Conservation (phyloP, 2,888 invertebrate species). For the Eupithecia subumbrata region DNA sequence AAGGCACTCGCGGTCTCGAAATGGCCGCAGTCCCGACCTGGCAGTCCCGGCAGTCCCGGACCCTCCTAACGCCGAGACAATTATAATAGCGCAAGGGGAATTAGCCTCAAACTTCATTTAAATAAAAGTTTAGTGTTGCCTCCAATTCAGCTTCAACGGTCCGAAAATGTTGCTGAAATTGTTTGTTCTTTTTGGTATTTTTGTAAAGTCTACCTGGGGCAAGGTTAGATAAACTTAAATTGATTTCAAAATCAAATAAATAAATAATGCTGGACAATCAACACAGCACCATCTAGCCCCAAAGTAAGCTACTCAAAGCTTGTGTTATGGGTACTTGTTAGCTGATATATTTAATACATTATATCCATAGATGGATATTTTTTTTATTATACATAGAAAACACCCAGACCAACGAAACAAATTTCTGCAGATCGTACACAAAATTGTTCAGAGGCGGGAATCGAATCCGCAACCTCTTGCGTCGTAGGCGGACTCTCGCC, state of each 20-base stretch:
- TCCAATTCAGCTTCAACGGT: slow-evolving; percentile 19
- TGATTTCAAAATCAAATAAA: neutral
- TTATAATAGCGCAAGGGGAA: slow-evolving; percentile 53
- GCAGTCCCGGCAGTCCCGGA: slow-evolving; percentile 20
- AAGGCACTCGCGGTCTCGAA: slow-evolving; percentile 39
- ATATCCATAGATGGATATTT: no score
- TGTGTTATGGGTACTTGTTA: no score
- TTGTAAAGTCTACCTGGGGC: neutral
- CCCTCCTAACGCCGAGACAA: slow-evolving; percentile 47
- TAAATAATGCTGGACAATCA: no score
- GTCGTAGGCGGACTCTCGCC: no score
- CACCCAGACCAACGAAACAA: no score
- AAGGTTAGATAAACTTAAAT: neutral
- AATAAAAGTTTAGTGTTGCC: slow-evolving; percentile 48
- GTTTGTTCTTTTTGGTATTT: neutral
- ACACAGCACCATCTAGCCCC: no score
- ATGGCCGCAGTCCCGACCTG: slow-evolving; percentile 25
- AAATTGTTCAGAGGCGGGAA: no score
- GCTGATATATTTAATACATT: no score
- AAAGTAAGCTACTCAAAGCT: no score
- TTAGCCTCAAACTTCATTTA: slow-evolving; percentile 55
- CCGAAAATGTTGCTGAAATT: slow-evolving; percentile 1
- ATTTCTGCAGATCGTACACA: no score
- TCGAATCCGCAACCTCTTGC: no score
- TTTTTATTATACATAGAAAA: no score